phyloP scores from a whole-genome alignment of 2,888 invertebrate genomes.

The Trachelus stipa region DNA sequence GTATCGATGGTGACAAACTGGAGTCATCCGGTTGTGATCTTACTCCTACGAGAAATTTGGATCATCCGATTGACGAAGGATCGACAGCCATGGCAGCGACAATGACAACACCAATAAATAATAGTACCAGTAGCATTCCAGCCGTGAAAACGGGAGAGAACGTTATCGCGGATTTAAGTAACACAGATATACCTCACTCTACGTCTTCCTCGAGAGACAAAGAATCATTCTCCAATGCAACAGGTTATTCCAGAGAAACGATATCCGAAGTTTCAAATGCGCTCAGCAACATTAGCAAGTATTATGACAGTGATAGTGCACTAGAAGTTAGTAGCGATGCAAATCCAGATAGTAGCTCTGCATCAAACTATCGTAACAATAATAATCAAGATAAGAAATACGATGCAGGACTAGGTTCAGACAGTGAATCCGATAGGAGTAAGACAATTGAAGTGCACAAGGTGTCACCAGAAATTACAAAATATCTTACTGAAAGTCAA shows the following conservation, averaged over 20 bases:
- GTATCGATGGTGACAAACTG: constrained; percentile 8
- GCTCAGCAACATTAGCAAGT: constrained; percentile 20
- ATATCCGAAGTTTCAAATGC: constrained; percentile 18
- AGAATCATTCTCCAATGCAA: constrained; percentile 19
- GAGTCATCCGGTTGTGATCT: background rate
- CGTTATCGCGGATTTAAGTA: background rate
- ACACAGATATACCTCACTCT: background rate
- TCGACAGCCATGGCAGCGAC: background rate
- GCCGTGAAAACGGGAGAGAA: background rate
- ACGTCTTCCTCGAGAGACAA: constrained; percentile 19
- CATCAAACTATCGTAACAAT: background rate
- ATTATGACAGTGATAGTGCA: constrained; percentile 20
- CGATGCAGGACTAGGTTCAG: background rate
- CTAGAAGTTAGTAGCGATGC: constrained; percentile 6
- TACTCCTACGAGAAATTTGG: background rate
- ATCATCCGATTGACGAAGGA: background rate
- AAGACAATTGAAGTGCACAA: background rate
- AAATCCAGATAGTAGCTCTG: constrained; percentile 2
- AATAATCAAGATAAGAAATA: background rate
- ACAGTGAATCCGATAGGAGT: background rate
- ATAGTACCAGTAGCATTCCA: background rate
- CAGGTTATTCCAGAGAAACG: constrained; percentile 13
- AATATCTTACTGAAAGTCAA: background rate
- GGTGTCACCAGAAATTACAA: background rate
- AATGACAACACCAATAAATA: background rate